phyloP scores from a whole-genome alignment of 1,140 invertebrate species.

The Tribolium madens region DNA sequence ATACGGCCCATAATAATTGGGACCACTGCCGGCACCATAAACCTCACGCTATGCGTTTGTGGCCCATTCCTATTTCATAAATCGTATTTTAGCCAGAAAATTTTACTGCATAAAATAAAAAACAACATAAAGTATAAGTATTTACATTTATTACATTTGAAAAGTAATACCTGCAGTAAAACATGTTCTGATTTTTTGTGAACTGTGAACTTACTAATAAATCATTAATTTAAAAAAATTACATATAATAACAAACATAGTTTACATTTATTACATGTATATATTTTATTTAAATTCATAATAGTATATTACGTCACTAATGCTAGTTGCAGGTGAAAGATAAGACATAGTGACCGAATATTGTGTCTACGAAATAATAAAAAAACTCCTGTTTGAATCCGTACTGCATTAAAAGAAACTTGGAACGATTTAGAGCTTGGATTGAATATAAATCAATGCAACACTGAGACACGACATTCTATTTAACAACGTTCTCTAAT shows the following conservation, averaged over 20 bases:
- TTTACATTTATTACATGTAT: too few species aligned
- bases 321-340: too few species aligned
- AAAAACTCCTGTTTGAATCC: background rate
- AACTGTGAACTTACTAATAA: too few species aligned
- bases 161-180: too few species aligned
- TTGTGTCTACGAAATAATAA: background rate
- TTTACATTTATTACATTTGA: too few species aligned
- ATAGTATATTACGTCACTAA: too few species aligned
- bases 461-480: constrained; percentile 2
- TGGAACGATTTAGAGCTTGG: constrained; percentile 8
- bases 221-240: too few species aligned
- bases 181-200: too few species aligned
- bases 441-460: constrained; percentile 27
- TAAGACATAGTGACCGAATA: background rate
- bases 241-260: too few species aligned
- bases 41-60: background rate
- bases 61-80: background rate
- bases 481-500: background rate
- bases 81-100: background rate
- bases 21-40: constrained; percentile 15
- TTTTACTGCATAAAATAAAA: too few species aligned
- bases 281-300: too few species aligned
- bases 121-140: too few species aligned
- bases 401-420: constrained; percentile 2
- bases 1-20: constrained; percentile 15